Evolutionary conservation across 2,113 vertebrate species (phyloP).

Genomic region (Gallinago media): DNA sequence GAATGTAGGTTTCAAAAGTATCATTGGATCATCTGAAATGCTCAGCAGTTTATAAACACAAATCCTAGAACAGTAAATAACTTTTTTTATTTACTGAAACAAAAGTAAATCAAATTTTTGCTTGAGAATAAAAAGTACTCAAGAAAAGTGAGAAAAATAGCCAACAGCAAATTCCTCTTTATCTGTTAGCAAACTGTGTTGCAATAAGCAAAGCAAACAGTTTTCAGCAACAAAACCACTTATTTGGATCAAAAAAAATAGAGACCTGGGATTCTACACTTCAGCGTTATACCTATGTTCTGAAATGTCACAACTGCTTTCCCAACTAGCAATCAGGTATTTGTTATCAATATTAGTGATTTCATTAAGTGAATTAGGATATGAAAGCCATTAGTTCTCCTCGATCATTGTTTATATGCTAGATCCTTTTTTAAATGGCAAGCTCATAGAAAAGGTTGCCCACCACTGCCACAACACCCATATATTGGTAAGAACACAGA

Average conservation of each 20-base stretch:
- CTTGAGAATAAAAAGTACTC: neutral
- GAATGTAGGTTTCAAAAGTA: neutral
- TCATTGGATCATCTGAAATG: neutral
- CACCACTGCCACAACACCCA: rapidly evolving
- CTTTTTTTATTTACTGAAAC: neutral
- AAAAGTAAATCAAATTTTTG: neutral
- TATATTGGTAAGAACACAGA: neutral
- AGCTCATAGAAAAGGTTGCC: neutral
- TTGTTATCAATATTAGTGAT: neutral
- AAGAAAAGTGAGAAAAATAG: neutral
- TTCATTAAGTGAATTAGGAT: neutral
- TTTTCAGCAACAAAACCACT: neutral
- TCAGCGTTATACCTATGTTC: rapidly evolving
- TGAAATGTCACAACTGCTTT: neutral
- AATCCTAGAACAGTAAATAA: neutral
- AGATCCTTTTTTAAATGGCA: neutral
- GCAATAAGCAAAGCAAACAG: neutral
- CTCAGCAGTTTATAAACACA: neutral
- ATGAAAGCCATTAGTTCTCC: neutral
- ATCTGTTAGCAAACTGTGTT: neutral
- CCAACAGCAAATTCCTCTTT: neutral
- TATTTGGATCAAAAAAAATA: neutral
- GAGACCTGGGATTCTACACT: rapidly evolving
- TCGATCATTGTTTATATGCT: neutral
- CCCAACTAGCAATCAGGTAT: neutral